phyloP scores from a whole-genome alignment of 2,797 vertebrate genomes.

The Botia kubotai region DNA sequence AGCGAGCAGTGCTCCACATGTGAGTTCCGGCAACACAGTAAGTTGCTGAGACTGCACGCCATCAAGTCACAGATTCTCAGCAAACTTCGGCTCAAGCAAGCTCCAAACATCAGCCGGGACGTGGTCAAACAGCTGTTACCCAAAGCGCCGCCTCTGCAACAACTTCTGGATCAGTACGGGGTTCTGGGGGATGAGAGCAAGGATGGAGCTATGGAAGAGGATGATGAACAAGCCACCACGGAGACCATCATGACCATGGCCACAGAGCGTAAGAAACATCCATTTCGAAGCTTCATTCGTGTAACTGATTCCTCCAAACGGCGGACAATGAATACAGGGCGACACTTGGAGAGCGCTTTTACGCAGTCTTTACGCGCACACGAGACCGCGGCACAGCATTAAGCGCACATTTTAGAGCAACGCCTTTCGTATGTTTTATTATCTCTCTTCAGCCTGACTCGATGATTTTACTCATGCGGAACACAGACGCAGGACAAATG shows the following conservation, averaged over 20 bases:
- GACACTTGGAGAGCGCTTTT: slow-evolving; percentile 28
- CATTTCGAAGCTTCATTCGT: background rate
- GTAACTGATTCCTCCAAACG: slow-evolving; percentile 5
- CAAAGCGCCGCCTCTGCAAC: slow-evolving; percentile 94
- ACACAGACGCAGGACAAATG: slow-evolving; percentile 20
- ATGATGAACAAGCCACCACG: slow-evolving; percentile 93
- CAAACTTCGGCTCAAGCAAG: slow-evolving; percentile 96
- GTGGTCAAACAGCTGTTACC: slow-evolving; percentile 93
- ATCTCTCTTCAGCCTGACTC: background rate
- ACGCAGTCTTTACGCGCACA: slow-evolving; percentile 22
- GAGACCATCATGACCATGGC: slow-evolving; percentile 97
- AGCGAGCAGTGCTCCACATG: slow-evolving; percentile 91
- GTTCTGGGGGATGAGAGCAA: slow-evolving; percentile 93
- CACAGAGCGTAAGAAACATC: slow-evolving; percentile 86
- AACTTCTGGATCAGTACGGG: slow-evolving; percentile 97
- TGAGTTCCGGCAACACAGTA: slow-evolving; percentile 93
- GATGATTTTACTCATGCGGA: slow-evolving; percentile 12
- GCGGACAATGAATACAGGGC: background rate
- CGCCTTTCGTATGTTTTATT: background rate
- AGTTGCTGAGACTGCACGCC: slow-evolving; percentile 92
- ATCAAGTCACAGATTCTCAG: slow-evolving; percentile 98
- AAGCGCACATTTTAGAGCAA: background rate
- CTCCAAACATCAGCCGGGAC: slow-evolving; percentile 97
- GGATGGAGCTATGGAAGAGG: slow-evolving; percentile 88
- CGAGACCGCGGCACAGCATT: background rate